These are phyloP conservation scores for Paguma larvata DNA, from an alignment of 2,797 vertebrate genomes.

Conservation along the genomic window DNA sequence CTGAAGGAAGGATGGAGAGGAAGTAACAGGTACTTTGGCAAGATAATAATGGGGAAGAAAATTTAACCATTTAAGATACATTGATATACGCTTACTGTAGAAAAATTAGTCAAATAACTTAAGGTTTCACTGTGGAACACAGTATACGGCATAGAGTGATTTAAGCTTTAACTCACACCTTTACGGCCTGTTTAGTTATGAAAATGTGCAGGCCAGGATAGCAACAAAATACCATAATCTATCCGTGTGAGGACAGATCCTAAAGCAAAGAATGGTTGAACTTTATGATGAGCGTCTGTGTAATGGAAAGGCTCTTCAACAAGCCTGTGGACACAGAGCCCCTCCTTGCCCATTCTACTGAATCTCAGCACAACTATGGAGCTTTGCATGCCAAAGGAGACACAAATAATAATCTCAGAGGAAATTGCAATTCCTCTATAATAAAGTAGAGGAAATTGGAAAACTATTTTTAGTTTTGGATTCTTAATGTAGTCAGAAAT, in stretches of 20 bases:
- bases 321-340: neutral
- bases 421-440: neutral
- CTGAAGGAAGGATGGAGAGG: slow-evolving; percentile 58
- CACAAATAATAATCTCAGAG: neutral
- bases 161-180: neutral
- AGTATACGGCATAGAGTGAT: neutral
- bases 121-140: neutral
- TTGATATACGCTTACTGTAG: neutral
- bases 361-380: neutral
- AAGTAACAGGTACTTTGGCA: slow-evolving; percentile 72
- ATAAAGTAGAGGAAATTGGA: neutral
- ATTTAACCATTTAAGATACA: neutral
- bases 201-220: neutral
- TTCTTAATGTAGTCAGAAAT: slow-evolving; percentile 18
- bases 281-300: neutral
- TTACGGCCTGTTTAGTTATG: neutral
- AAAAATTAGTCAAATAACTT: slow-evolving; percentile 10
- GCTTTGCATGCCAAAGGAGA: slow-evolving; percentile 2
- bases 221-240: neutral
- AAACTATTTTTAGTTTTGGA: slow-evolving; percentile 35
- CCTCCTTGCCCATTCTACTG: neutral
- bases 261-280: neutral
- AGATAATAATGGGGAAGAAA: neutral
- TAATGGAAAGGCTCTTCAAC: neutral
- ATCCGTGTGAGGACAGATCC: neutral